Conservation (phyloP, 2,888 invertebrate genomes). For the Petrolisthes manimaculis region DNA sequence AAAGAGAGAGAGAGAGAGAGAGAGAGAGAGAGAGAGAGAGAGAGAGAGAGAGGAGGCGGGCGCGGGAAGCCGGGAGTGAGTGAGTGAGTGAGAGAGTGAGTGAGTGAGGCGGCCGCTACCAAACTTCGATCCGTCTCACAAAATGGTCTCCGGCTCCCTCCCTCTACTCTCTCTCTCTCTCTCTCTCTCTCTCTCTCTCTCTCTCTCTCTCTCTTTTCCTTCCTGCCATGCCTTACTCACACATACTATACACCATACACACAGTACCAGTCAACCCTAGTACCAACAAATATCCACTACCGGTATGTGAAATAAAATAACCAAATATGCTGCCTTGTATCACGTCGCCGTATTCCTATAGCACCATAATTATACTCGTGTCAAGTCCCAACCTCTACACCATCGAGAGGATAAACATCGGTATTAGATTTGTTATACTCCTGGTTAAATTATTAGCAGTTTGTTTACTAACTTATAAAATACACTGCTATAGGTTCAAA, state of each 20-base stretch:
- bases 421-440: no score
- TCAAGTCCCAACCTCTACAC: no score
- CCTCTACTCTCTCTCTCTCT: not conserved
- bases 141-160: not conserved
- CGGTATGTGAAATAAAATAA: no score
- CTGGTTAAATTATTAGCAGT: no score
- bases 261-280: not conserved
- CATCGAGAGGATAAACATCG: no score
- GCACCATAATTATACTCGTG: no score
- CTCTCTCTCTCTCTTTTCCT: slow-evolving; percentile 17
- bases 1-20: slow-evolving; percentile 3
- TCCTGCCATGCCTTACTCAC: no score
- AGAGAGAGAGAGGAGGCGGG: not conserved
- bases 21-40: slow-evolving; percentile 11
- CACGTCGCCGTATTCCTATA: no score
- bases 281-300: not conserved
- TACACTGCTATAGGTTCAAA: no score
- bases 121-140: slow-evolving; percentile 13
- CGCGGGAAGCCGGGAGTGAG: not conserved
- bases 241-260: not conserved
- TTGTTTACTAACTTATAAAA: no score
- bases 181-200: slow-evolving; percentile 6
- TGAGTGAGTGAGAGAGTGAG: not conserved
- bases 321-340: no score
- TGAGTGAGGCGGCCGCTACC: slow-evolving; percentile 14